Conservation (phyloP, 2,888 invertebrate genomes). For the Hypsopygia costalis region DNA sequence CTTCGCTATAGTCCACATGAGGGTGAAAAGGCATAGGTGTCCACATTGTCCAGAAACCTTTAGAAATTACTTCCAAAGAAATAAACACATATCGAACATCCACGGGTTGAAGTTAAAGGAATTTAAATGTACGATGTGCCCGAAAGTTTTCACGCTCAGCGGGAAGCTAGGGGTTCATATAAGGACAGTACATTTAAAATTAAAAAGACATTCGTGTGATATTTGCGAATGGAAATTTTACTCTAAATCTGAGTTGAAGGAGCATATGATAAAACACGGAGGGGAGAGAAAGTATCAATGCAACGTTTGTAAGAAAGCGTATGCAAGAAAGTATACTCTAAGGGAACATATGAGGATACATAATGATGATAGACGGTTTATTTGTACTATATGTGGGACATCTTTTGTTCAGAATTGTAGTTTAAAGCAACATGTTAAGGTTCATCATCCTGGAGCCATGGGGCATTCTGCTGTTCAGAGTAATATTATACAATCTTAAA, state of each 20-base stretch:
- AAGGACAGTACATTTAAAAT: slow-evolving; percentile 62
- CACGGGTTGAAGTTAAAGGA: slow-evolving; percentile 65
- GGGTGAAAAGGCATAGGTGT: slow-evolving; percentile 61
- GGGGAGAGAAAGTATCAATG: slow-evolving; percentile 75
- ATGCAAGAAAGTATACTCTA: slow-evolving; percentile 66
- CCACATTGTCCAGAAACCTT: slow-evolving; percentile 63
- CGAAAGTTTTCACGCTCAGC: slow-evolving; percentile 58
- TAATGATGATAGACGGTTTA: slow-evolving; percentile 58
- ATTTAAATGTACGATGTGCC: slow-evolving; percentile 60
- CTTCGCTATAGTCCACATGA: slow-evolving; percentile 69
- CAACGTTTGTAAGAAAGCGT: slow-evolving; percentile 70
- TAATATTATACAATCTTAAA: background rate
- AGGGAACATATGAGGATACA: slow-evolving; percentile 68
- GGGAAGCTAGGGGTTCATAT: slow-evolving; percentile 62
- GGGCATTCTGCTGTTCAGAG: background rate
- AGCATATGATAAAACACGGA: slow-evolving; percentile 75
- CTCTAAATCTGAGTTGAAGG: slow-evolving; percentile 74
- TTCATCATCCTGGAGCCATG: slow-evolving; percentile 45
- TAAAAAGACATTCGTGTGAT: slow-evolving; percentile 64
- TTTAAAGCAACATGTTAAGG: slow-evolving; percentile 59
- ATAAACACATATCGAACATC: slow-evolving; percentile 54
- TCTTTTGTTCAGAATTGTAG: slow-evolving; percentile 65
- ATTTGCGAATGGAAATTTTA: slow-evolving; percentile 78
- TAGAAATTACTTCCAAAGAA: slow-evolving; percentile 64
- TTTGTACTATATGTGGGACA: slow-evolving; percentile 55